Percentiles rank a stretch among this genome's conserved stretches.
Evolutionary conservation across 2,888 invertebrate genomes (phyloP).

Genomic region (Zaprionus obscuricornis): DNA sequence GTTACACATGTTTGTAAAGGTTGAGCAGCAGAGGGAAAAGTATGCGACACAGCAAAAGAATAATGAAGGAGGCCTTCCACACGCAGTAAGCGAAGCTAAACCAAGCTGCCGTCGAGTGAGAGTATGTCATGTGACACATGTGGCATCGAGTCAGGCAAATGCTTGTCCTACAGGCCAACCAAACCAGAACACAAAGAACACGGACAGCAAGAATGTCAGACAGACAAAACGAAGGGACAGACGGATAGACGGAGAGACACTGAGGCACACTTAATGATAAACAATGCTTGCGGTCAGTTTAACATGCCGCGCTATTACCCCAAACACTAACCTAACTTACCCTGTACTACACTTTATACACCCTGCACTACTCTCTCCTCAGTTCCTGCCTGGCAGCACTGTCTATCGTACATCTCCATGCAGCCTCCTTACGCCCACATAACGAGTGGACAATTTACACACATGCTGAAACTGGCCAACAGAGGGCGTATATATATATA

Average conservation of each 20-base stretch:
- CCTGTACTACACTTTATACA: background rate
- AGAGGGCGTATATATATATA: conserved; percentile 36
- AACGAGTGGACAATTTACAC: conserved; percentile 80
- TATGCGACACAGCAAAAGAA: background rate
- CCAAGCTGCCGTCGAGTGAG: conserved; percentile 20
- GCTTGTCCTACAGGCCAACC: conserved; percentile 23
- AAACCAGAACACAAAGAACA: background rate
- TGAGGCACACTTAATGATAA: conserved; percentile 74
- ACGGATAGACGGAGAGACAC: conserved; percentile 17
- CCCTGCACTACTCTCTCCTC: background rate
- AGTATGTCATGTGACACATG: conserved; percentile 73
- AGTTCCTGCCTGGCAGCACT: no score
- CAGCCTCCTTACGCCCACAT: conserved; percentile 40
- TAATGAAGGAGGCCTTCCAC: conserved; percentile 10
- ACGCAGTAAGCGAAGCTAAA: conserved; percentile 29
- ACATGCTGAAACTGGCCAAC: conserved; percentile 63
- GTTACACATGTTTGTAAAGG: conserved; percentile 52
- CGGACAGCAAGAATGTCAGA: background rate
- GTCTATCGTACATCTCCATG: background rate
- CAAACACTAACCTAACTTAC: conserved; percentile 47
- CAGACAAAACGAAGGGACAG: no score
- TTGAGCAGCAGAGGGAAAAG: conserved; percentile 7
- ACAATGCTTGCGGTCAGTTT: conserved; percentile 82
- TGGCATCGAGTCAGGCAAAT: conserved; percentile 41
- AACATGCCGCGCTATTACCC: conserved; percentile 78